Base-by-base conservation (phyloP, 2,113 vertebrate species). In the Ceyx melanurus region DNA sequence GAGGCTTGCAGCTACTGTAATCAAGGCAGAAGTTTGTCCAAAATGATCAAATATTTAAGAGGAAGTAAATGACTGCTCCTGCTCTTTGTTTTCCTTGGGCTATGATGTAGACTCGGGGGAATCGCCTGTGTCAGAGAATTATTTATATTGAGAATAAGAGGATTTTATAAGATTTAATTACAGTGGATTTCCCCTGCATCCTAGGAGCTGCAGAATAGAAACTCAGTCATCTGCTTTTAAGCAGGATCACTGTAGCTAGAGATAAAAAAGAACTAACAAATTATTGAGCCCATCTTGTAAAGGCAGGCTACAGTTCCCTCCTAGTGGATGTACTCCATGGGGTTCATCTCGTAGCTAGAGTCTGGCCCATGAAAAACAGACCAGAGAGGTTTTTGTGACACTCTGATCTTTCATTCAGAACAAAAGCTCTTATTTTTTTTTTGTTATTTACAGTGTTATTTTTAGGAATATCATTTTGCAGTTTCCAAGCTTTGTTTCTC, bases 141-240 rank as follows among this genome's bases (percentile, higher is more conserved):
- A 80, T 82, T 95, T 89, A 60, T 80, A 77, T 19, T 48, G 33
- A 28, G 67, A 93, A 76, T 89, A 80, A 87, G 89, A 95, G 78
- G 82, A 89, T 91, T 94, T 89, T 86, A 29, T 64, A 85, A 87
- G 51, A 89, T 87, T 87, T 94, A 93, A 94, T 96, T 94, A 91
- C 48, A 89, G 67, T 37, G 78, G 48, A 82, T 93, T 89, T 87
- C 73, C 81, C 15, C 56, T 29, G 66, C 46, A 67, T 14, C 62
- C 50, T 35, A 65, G 31, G 67, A 84, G 10, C 35, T 66, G 84
- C 58, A 80, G 50, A 94, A 90, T 28, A 57, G 56, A 76, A 94
- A 82, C 46, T 28, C 74, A 92, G 54, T 82, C 67, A 95, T 85
- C 33, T 87, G 81, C 46, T 93, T 84, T 93, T 80, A 95, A 93